Evolutionary conservation across 37 sponge, comb jelly and placozoan genomes (phyloP), one percentile per base, ranked within the genome.

Genomic region (Cladorhizidae sp.): DNA sequence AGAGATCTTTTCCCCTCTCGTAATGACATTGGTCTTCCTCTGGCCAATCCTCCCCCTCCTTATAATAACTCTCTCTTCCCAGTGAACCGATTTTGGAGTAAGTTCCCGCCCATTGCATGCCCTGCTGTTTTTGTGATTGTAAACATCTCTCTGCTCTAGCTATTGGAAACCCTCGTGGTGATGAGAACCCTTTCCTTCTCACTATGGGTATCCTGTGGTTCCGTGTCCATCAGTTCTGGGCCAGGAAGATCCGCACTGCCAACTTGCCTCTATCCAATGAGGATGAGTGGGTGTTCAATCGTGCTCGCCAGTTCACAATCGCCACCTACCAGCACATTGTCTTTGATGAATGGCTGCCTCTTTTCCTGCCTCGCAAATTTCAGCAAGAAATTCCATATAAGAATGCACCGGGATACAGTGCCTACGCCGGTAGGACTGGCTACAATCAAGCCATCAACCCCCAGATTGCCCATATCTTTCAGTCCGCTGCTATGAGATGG

Each of bases 401-500:
- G 0, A 28, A 11, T 26, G 87, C 80, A 2, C 73, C 67, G 0
- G 92, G 92, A 6, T 92, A 92, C 82, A 81, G 85, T 63, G 63
- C 76, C 36, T 91, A 91, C 76, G 78, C 43, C 63, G 80, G 72
- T 0, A 38, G 65, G 14, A 86, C 52, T 57, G 90, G 93, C 5
- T 96, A 96, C 91, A 89, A 90, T 78, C 90, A 84, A 45, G 85
- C 88, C 20, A 87, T 93, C 76, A 84, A 89, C 59, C 96, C 96
- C 32, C 93, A 92, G 29, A 57, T 96, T 54, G 85, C 96, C 25
- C 96, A 96, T 76, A 81, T 90, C 70, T 96, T 93, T 81, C 96
- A 96, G 88, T 87, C 96, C 2, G 90, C 96, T 78, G 96, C 96
- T 7, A 96, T 96, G 96, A 87, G 96, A 64, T 96, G 90, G 73